Conservation (phyloP, 2,888 invertebrate genomes). For the Chouioia cunea region DNA sequence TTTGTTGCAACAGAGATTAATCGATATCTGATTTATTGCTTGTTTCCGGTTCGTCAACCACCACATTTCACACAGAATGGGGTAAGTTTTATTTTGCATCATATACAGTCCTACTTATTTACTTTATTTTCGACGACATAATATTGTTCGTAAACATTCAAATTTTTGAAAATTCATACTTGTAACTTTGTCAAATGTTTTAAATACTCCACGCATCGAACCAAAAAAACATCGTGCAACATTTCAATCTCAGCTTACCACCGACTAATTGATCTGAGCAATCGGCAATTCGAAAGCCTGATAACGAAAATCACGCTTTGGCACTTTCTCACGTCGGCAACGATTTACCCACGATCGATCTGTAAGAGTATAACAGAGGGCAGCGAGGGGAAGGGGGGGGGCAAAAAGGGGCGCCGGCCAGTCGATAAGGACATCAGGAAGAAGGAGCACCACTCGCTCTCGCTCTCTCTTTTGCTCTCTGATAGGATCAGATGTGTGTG, state of each 20-base stretch:
- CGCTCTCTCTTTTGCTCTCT: conserved; percentile 39
- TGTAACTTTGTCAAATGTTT: too few species aligned
- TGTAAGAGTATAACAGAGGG: conserved; percentile 15
- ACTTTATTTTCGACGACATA: too few species aligned
- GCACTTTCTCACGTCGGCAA: conserved; percentile 11
- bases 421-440: conserved; percentile 39
- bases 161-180: too few species aligned
- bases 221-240: background rate
- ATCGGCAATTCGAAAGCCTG: background rate
- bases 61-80: conserved; percentile 55
- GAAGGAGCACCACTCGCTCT: background rate
- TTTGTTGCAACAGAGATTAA: background rate
- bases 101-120: too few species aligned
- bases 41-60: conserved; percentile 34
- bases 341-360: too few species aligned
- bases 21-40: conserved; percentile 17
- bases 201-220: too few species aligned
- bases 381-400: background rate
- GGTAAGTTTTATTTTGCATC: conserved; percentile 55
- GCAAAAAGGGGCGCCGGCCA: background rate
- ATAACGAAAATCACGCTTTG: background rate
- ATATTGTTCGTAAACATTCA: too few species aligned
- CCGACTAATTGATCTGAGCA: conserved; percentile 1
- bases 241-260: background rate
- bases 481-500: conserved; percentile 69